Evolutionary conservation across 2,797 vertebrate genomes (phyloP), one percentile per base, ranked within the genome.

Genomic region (Kryptolebias ocellatus): DNA sequence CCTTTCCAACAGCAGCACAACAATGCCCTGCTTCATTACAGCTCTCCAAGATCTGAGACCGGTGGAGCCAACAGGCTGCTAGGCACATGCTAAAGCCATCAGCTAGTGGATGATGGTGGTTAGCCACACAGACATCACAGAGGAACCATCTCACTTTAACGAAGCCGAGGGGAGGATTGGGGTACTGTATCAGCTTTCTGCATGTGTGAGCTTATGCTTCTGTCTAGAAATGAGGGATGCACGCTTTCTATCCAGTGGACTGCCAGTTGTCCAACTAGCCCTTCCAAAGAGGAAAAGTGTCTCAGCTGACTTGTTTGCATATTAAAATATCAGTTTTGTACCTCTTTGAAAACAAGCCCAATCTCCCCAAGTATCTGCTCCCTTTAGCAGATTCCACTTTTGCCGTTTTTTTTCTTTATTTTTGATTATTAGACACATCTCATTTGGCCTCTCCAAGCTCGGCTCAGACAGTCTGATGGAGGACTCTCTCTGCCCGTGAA

Each of bases 71-170:
- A 72, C 55, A 68, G 80, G 80, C 81, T 60, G 75, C 78, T 12
- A 58, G 74, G 67, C 79, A 81, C 84, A 92, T 90, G 89, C 79
- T 87, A 81, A 89, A 88, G 79, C 86, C 84, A 91, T 91, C 89
- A 88, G 74, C 59, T 47, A 67, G 75, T 83, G 71, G 76, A 85
- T 78, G 80, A 76, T 67, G 64, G 85, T 45, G 87, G 85, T 87
- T 80, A 73, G 78, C 86, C 82, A 20, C 86, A 83, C 63, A 79
- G 77, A 74, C 82, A 81, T 83, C 68, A 54, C 83, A 79, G 75
- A 87, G 70, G 78, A 84, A 85, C 63, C 69, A 62, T 86, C 81
- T 76, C 71, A 60, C 83, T 81, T 79, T 79, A 85, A 82, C 67
- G 72, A 84, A 81, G 64, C 73, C 7, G 29, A 56, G 67, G 77